Base-by-base conservation (phyloP, 1,140 invertebrate species). In the Tribolium castaneum region DNA sequence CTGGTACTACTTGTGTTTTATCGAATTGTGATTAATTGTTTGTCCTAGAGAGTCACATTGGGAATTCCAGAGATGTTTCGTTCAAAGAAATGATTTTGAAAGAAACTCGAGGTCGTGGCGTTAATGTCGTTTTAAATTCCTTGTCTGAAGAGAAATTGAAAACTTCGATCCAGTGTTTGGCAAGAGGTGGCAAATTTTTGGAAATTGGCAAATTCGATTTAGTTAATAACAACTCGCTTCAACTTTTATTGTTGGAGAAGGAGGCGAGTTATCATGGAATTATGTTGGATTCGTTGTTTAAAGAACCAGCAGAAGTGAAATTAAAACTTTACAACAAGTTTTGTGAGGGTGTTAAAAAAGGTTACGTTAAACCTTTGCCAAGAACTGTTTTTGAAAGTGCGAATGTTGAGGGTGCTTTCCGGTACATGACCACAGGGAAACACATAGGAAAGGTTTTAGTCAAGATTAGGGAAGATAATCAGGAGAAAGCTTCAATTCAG, bases 251-350 rank as follows among this genome's bases (percentile, higher is more conserved):
- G 45, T 97, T 99, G 87, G 87, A 93, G 39, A 93, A 93, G 70
- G 96, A 97, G 84, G 92, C 93, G 2, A 95, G 93, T 84, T 94
- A 98, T 88, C 94, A 96, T 88, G 95, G 96, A 45, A 93, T 98
- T 77, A 90, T 97, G 83, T 90, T 97, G 82, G 96, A 97, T 87
- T 90, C 4, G 7, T 52, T 14, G 6, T 19, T 19, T 19, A 19
- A 19, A 19, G 12, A 7, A 56, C 6, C 9, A 14, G 0, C 16
- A 3, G 19, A 56, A 16, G n/a, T 12, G 7, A 56, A 19, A 56
- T 19, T 7, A 3, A 10, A 1, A 39, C 9, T 39, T 7, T 39
- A 10, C 14, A 7, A 56, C 6, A 56, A 56, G 14, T 9, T 56
- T 56, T 6, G 6, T 19, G 19, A 56, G 2, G 52, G 52, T 6